Percentiles rank a stretch among this genome's conserved stretches.
Evolutionary conservation across 2,797 vertebrate genomes (phyloP).

Genomic region (Prionace glauca): DNA sequence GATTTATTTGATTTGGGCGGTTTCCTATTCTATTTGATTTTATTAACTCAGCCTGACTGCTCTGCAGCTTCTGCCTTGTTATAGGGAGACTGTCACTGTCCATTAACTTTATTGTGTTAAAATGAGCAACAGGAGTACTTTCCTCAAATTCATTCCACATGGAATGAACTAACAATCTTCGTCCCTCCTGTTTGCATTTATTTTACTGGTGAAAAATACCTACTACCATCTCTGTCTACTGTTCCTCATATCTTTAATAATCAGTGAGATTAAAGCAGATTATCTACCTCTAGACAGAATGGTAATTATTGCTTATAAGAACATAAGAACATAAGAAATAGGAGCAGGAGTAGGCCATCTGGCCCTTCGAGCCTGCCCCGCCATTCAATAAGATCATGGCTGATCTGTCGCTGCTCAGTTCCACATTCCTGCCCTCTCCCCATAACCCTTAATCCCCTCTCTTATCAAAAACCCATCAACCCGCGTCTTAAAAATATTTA

Average conservation of each 20-base stretch:
- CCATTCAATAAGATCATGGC: too few species aligned
- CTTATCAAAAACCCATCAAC: too few species aligned
- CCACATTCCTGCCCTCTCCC: too few species aligned
- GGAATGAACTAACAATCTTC: not conserved
- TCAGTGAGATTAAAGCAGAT: not conserved
- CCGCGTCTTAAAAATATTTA: too few species aligned
- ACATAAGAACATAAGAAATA: too few species aligned
- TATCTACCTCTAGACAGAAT: not conserved
- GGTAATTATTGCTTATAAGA: not conserved
- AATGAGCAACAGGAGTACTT: not conserved
- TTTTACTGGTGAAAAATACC: not conserved
- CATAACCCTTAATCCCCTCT: too few species aligned
- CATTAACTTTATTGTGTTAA: constrained; percentile 32
- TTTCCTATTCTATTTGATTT: not conserved
- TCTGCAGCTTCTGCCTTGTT: not conserved
- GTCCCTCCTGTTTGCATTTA: not conserved
- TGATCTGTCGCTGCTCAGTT: too few species aligned
- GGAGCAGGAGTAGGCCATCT: too few species aligned
- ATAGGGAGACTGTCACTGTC: not conserved
- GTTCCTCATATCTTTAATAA: not conserved
- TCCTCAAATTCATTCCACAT: not conserved
- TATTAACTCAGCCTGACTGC: not conserved
- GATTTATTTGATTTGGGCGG: not conserved
- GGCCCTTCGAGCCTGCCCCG: too few species aligned
- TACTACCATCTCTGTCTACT: not conserved